phyloP scores from a whole-genome alignment of 2,888 invertebrate species.

The Erpobdella octoculata region DNA sequence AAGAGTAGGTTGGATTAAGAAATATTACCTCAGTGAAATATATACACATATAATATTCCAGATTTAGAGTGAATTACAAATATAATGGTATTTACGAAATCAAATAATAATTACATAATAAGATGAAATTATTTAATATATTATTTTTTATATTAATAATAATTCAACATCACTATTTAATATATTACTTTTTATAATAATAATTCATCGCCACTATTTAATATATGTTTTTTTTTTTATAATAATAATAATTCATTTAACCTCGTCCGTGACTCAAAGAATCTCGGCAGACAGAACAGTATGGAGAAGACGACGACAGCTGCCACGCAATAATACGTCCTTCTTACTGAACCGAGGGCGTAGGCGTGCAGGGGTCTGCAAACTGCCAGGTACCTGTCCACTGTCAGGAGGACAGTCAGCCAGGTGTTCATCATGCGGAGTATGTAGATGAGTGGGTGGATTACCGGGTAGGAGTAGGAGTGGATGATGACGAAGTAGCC shows the following conservation, averaged over 20 bases:
- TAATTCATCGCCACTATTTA: no score
- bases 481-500: conserved; percentile 23
- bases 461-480: conserved; percentile 25
- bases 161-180: no score
- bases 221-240: no score
- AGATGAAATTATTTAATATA: no score
- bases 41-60: no score
- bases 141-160: no score
- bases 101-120: no score
- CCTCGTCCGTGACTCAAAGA: conserved; percentile 32
- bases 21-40: no score
- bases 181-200: no score
- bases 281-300: conserved; percentile 34
- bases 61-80: no score
- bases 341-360: conserved; percentile 32
- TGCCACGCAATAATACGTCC: conserved; percentile 32
- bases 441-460: conserved; percentile 35
- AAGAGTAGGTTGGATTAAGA: no score
- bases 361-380: conserved; percentile 36
- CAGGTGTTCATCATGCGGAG: conserved; percentile 35
- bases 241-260: neutral
- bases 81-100: no score
- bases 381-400: conserved; percentile 37
- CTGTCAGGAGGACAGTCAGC: conserved; percentile 36
- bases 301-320: conserved; percentile 30